These are phyloP conservation scores for Poeciliopsis gracilis DNA, from an alignment of 2,797 vertebrate species.

Conservation along the genomic window DNA sequence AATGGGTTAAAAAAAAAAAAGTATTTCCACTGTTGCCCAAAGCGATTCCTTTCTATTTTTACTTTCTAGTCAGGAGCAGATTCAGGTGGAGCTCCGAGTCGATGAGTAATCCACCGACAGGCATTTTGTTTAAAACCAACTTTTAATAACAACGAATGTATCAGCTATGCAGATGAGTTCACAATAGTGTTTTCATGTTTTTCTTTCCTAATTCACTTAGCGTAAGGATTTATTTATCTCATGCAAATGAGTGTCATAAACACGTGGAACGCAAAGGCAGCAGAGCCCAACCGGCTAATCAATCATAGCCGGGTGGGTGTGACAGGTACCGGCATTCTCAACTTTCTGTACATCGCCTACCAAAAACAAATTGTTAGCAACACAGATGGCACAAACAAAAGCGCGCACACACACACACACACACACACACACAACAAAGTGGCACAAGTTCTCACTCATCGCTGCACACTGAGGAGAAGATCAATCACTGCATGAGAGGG, in stretches of 20 bases:
- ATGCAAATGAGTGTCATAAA: slow-evolving; percentile 67
- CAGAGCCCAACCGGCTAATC: slow-evolving; percentile 55
- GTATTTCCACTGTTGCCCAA: not conserved
- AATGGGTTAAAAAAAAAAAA: not conserved
- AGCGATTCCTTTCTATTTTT: not conserved
- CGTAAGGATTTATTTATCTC: slow-evolving; percentile 49
- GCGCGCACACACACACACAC: slow-evolving; percentile 46
- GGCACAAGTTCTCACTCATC: slow-evolving; percentile 53
- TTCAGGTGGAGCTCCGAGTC: not conserved
- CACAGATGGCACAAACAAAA: slow-evolving; percentile 66
- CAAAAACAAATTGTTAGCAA: slow-evolving; percentile 56
- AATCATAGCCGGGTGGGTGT: slow-evolving; percentile 51
- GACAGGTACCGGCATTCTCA: slow-evolving; percentile 43
- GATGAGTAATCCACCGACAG: not conserved
- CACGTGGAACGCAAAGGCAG: slow-evolving; percentile 54
- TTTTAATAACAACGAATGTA: not conserved
- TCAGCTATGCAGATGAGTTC: slow-evolving; percentile 3
- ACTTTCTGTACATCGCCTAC: slow-evolving; percentile 38
- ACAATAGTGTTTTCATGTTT: slow-evolving; percentile 16
- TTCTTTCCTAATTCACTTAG: slow-evolving; percentile 63
- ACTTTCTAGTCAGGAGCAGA: not conserved
- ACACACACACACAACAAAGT: slow-evolving; percentile 47
- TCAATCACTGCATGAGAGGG: slow-evolving; percentile 65
- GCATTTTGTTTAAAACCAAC: not conserved
- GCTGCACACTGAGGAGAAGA: slow-evolving; percentile 53